These are phyloP conservation scores for Cheilosia vulpina DNA, from an alignment of 2,888 invertebrate species.

Conservation along the genomic window DNA sequence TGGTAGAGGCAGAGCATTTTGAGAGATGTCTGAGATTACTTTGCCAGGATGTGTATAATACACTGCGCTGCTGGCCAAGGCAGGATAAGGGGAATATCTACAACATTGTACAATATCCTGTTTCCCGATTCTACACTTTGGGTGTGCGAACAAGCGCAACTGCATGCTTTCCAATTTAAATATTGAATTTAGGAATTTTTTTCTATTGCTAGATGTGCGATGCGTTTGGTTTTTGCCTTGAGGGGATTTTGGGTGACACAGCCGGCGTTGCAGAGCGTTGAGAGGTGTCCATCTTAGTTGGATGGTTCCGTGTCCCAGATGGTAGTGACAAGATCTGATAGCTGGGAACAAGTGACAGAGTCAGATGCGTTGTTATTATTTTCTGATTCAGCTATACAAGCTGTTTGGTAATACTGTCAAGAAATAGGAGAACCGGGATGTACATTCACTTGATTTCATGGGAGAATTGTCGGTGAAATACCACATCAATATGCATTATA, in stretches of 20 bases:
- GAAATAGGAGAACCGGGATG: no score
- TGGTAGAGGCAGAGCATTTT: slow-evolving; percentile 34
- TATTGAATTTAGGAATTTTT: slow-evolving; percentile 61
- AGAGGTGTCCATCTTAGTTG: slow-evolving; percentile 1
- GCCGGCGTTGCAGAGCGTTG: slow-evolving; percentile 10
- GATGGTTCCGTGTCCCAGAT: not conserved
- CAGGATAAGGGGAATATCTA: slow-evolving; percentile 46
- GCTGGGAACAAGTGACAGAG: not conserved
- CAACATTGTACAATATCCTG: slow-evolving; percentile 53
- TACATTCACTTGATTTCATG: no score
- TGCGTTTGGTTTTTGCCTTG: slow-evolving; percentile 16
- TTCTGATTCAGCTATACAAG: not conserved
- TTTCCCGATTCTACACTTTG: slow-evolving; percentile 21
- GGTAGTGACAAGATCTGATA: not conserved
- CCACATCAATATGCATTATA: no score
- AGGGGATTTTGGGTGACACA: slow-evolving; percentile 39
- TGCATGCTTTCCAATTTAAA: slow-evolving; percentile 68
- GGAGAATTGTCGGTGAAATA: no score
- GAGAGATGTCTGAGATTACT: slow-evolving; percentile 59
- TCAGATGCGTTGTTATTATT: not conserved
- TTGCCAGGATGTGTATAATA: slow-evolving; percentile 63
- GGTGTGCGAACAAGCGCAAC: slow-evolving; percentile 36
- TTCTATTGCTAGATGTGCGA: slow-evolving; percentile 15
- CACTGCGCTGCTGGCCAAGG: slow-evolving; percentile 36
- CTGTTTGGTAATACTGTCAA: no score